These are phyloP conservation scores for Caenorhabditis doughertyi DNA, from an alignment of 2,888 invertebrate genomes.

Conservation along the genomic window DNA sequence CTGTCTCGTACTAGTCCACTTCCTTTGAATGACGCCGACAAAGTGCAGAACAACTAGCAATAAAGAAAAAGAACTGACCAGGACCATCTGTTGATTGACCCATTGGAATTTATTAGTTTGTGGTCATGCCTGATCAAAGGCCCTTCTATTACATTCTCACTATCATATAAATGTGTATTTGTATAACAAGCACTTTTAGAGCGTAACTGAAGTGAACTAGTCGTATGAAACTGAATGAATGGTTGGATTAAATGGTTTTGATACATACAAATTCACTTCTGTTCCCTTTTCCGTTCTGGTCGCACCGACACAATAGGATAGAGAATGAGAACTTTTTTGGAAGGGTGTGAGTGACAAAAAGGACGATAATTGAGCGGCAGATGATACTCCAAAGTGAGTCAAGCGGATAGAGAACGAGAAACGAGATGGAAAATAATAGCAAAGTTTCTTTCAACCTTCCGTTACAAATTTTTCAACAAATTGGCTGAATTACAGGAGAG, in stretches of 20 bases:
- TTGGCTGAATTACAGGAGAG: background rate
- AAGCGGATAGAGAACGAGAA: slow-evolving; percentile 29
- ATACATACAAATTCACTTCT: slow-evolving; percentile 52
- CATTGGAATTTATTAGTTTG: slow-evolving; percentile 8
- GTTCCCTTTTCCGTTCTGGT: slow-evolving; percentile 36
- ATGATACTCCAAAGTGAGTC: slow-evolving; percentile 46
- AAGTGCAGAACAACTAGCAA: background rate
- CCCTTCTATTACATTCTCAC: no score
- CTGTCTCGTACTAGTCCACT: slow-evolving; percentile 7
- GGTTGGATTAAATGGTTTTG: slow-evolving; percentile 52
- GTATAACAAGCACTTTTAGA: slow-evolving; percentile 18
- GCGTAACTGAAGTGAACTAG: slow-evolving; percentile 22
- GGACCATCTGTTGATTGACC: slow-evolving; percentile 48
- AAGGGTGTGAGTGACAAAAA: slow-evolving; percentile 32
- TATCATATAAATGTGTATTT: background rate
- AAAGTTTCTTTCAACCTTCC: no score
- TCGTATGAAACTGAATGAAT: slow-evolving; percentile 23
- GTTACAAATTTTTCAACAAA: no score
- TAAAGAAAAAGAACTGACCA: background rate
- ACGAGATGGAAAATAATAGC: no score
- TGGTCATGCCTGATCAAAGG: background rate
- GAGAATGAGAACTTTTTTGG: slow-evolving; percentile 7
- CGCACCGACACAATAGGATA: slow-evolving; percentile 41
- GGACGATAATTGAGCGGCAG: slow-evolving; percentile 53
- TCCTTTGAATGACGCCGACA: slow-evolving; percentile 33